Evolutionary conservation across 2,113 vertebrate species (phyloP).

Genomic region (Atrichornis clamosus): DNA sequence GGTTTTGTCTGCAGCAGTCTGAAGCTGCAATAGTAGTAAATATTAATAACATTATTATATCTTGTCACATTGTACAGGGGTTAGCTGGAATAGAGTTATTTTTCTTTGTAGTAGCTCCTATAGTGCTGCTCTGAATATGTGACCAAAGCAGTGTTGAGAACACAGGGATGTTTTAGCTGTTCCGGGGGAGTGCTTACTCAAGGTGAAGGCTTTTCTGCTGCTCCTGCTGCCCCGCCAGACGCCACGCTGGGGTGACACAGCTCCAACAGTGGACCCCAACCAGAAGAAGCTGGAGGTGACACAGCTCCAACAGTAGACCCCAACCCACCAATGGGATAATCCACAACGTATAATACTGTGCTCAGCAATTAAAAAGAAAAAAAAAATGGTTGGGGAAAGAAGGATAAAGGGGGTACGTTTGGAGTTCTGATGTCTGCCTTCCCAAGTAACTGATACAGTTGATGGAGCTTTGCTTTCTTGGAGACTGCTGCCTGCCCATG

Average conservation of each 20-base stretch:
- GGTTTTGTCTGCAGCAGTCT: neutral
- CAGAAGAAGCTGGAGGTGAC: neutral
- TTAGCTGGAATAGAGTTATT: neutral
- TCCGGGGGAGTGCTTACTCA: neutral
- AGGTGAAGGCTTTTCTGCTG: neutral
- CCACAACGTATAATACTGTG: neutral
- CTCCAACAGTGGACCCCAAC: neutral
- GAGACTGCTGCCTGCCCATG: neutral
- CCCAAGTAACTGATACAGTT: fast-evolving
- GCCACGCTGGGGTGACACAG: neutral
- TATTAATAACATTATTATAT: neutral
- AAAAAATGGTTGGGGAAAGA: fast-evolving
- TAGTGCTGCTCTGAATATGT: neutral
- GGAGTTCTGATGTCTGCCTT: neutral
- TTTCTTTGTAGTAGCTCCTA: neutral
- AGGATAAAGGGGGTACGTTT: neutral
- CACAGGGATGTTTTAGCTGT: neutral
- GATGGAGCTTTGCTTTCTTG: neutral
- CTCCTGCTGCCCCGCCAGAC: fast-evolving
- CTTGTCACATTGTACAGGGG: neutral
- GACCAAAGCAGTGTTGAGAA: neutral
- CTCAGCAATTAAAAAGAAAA: neutral
- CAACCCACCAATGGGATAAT: too few species aligned
- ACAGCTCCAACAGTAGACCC: neutral
- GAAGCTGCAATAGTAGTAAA: neutral